Evolutionary conservation across 2,797 vertebrate species (phyloP), one percentile per base, ranked within the genome.

Genomic region (Protonibea diacanthus): DNA sequence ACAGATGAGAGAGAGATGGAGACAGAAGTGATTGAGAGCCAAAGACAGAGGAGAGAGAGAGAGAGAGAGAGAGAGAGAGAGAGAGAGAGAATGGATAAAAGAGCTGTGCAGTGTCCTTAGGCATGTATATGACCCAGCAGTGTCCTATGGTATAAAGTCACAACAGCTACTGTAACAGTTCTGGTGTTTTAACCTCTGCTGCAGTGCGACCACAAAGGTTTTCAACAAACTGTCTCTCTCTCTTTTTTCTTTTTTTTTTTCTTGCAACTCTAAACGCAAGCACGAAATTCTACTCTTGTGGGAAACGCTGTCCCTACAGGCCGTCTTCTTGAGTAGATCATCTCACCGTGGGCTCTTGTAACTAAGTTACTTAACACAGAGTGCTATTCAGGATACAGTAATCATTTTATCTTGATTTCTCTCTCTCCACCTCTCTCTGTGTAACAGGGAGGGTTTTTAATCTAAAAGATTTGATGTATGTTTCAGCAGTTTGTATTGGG

Each of bases 211-310:
- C 52, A 38, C n/a, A 69, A 47, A 64, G 27, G 8, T 52, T 59
- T 64, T 71, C 49, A 53, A 61, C 45, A 56, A 21, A 75, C 27
- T 63, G 2, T n/a, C 5, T 9, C 14, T 13, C 38, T n/a, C 5
- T 9, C 14, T 13, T 27, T 21, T 62, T 27, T 44, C 38, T 70
- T 11, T 9, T 44, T 67, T 21, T 29, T 27, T 27, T 3, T 3
- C 20, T 40, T 53, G 21, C 21, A 69, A 27, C 51, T 29, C 49
- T 45, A 42, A 68, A 78, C 21, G 59, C 5, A 20, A 73, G 29
- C 52, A 64, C 66, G 71, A 78, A 84, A 84, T 79, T 65, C 23
- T 62, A 73, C 29, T 48, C 79, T 14, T 74, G 73, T 84, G 80
- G 59, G 76, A 88, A 89, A 53, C 8, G 9, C 4, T 33, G 23